Base-by-base conservation (phyloP, 1,140 invertebrate genomes). In the Augochlora pura region DNA sequence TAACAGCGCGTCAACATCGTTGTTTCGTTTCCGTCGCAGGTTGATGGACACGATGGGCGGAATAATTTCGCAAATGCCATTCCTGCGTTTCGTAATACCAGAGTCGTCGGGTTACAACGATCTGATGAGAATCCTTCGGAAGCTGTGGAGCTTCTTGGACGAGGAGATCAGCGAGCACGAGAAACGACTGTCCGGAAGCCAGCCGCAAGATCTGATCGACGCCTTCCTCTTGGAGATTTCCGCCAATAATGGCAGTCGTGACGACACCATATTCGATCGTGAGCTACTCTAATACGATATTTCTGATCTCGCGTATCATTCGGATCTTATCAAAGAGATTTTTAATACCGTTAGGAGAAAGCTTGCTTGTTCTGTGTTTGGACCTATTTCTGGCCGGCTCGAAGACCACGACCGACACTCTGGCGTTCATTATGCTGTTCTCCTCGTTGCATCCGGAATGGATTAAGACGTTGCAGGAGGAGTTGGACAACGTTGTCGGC, bases 371-470 rank as follows among this genome's bases (percentile, higher is more conserved):
- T 0, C 86, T 96, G 2, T 95, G 96, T 81, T 84, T 96, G 75
- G 96, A 97, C 87, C 91, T 96, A 59, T 95, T 97, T 49, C 93
- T 96, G 88, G 96, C 95, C 69, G 96, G 96, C 9, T 93, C 95
- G 6, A 95, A 96, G 87, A 96, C 96, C 0, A 96, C 96, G 0
- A 94, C 93, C 64, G 96, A 95, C 81, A 95, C 95, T 0, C 88
- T 96, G 9, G 93, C 93, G 0, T 95, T 94, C 84, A 92, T 94
- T 23, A 90, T 97, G 32, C 92, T 96, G 0, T 94, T 95, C 80
- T 90, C 97, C 38, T 94, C 96, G 0, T 89, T 94, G 60, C 90
- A 97, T 91, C 94, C 95, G 10, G 91, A 96, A 12, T 93, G 97
- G 54, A 95, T 97, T 85, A 90, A 91, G 59, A 93, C 93, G 71